Evolutionary conservation across 1,140 invertebrate species (phyloP), one percentile per base, ranked within the genome.

Genomic region (Rhizoglyphus robini): DNA sequence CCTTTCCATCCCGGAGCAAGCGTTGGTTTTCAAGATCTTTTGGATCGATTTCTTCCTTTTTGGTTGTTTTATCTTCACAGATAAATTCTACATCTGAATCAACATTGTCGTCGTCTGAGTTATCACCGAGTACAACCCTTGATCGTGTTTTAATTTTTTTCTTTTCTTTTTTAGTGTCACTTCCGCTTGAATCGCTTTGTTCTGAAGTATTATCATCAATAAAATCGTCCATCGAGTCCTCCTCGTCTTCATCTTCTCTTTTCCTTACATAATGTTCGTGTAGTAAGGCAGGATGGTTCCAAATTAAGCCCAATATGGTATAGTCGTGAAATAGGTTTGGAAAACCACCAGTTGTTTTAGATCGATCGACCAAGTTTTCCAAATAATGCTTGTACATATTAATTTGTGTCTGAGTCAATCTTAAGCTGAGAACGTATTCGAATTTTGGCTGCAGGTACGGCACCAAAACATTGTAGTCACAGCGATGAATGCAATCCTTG

Each of bases 231-330:
- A 49, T 15, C 1, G 47, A 51, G 20, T 64, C 63, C n/a, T 48
- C 63, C 13, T 18, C 49, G 8, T 48, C 63, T 62, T 63, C 20
- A 36, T 23, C 27, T 4, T 20, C 46, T 18, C 38, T 27, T 31
- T 15, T 38, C 25, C 34, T 34, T 20, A 48, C 15, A 41, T n/a
- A n/a, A n/a, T n/a, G n/a, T n/a, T n/a, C n/a, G 31, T 57, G n/a
- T n/a, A 99, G 75, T 57, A 98, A 87, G 77, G 98, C 94, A 0
- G 96, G 95, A 79, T 99, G 96, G 75, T 99, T 99, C 94, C 95
- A 99, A 69, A 99, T 98, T 83, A 98, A 97, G 74, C 93, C 96
- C 75, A 95, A 97, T 59, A 97, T 90, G 46, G 95, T 91, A 79
- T 97, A 98, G 11, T 95, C 93, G 75, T 95, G 96, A 13, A 99